Percentiles rank a stretch among this genome's conserved stretches.
phyloP scores from a whole-genome alignment of 1,140 invertebrate genomes.

The Charaxes varanes region DNA sequence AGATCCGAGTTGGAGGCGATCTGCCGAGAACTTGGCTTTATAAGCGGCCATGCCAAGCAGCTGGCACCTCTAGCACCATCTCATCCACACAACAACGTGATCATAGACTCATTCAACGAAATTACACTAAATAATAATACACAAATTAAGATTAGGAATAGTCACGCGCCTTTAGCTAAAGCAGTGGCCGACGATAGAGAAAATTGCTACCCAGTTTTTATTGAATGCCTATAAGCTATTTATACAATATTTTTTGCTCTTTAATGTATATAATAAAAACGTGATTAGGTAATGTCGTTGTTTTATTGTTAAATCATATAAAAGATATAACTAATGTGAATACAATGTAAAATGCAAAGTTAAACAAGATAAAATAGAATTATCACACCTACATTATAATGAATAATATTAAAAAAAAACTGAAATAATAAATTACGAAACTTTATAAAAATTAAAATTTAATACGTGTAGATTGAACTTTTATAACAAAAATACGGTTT shows the following conservation, averaged over 20 bases:
- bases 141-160: slow-evolving; percentile 48
- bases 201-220: slow-evolving; percentile 55
- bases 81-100: slow-evolving; percentile 36
- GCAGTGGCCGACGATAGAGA: slow-evolving; percentile 29
- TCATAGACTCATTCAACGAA: slow-evolving; percentile 43
- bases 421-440: too few species aligned
- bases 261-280: neutral
- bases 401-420: too few species aligned
- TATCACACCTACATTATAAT: too few species aligned
- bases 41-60: slow-evolving; percentile 55
- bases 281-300: too few species aligned
- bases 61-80: slow-evolving; percentile 22
- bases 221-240: slow-evolving; percentile 46
- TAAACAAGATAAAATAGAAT: too few species aligned
- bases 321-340: too few species aligned
- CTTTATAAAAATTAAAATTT: too few species aligned
- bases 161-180: slow-evolving; percentile 41
- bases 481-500: too few species aligned
- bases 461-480: too few species aligned
- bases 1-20: slow-evolving; percentile 53
- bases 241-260: neutral
- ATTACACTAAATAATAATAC: slow-evolving; percentile 55
- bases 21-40: slow-evolving; percentile 50
- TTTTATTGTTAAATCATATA: too few species aligned
- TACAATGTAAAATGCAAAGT: too few species aligned